phyloP scores from a whole-genome alignment of 2,113 vertebrate genomes.

The Aspiorhynchus laticeps region DNA sequence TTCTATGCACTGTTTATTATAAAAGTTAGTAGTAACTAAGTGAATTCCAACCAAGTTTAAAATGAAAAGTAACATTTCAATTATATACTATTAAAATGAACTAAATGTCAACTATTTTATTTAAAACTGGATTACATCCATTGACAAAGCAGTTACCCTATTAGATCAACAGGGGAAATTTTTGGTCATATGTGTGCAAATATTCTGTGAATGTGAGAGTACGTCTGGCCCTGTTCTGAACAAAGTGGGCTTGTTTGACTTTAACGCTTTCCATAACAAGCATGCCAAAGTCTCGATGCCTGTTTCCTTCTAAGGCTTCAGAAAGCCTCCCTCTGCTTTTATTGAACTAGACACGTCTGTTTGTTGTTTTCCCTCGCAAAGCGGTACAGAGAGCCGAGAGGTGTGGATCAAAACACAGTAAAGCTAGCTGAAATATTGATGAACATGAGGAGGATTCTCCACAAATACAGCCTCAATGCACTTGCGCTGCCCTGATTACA shows the following conservation, averaged over 20 bases:
- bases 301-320: conserved; percentile 28
- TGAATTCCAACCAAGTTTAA: not conserved
- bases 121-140: not conserved
- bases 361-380: conserved; percentile 42
- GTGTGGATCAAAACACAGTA: conserved; percentile 36
- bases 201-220: not conserved
- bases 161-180: not conserved
- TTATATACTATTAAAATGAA: not conserved
- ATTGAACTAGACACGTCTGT: conserved; percentile 35
- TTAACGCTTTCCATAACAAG: conserved; percentile 5
- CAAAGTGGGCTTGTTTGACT: conserved; percentile 7
- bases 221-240: not conserved
- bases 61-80: not conserved
- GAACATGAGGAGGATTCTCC: conserved; percentile 1
- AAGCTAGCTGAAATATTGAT: conserved; percentile 29
- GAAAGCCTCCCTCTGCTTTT: conserved; percentile 31
- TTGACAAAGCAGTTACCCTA: not conserved
- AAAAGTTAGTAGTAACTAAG: not conserved
- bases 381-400: not conserved
- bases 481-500: not conserved
- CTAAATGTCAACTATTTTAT: not conserved
- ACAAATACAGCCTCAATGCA: not conserved
- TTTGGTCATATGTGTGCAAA: not conserved
- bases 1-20: not conserved
- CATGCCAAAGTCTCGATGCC: not conserved